phyloP scores from a whole-genome alignment of 2,113 vertebrate species.

The Pimephales promelas region DNA sequence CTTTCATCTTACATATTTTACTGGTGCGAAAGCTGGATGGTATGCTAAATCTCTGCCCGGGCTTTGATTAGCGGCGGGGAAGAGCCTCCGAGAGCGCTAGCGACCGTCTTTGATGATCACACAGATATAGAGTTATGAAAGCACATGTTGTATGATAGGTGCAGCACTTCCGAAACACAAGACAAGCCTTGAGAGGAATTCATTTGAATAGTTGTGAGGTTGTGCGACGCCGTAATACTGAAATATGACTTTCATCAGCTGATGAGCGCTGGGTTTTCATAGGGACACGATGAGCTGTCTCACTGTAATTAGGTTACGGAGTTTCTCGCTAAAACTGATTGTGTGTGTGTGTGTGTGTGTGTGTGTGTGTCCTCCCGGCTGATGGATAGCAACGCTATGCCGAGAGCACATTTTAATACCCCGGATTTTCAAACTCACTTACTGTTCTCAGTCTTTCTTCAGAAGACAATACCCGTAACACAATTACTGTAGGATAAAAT shows the following conservation, averaged over 20 bases:
- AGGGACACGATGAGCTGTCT: constrained; percentile 36
- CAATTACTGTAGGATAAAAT: constrained; percentile 43
- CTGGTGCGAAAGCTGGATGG: not conserved
- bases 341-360: constrained; percentile 16
- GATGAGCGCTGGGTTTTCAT: constrained; percentile 26
- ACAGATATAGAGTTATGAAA: not conserved
- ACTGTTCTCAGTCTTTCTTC: constrained; percentile 45
- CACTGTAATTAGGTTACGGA: constrained; percentile 36
- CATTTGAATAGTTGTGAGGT: constrained; percentile 29
- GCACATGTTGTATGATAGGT: constrained; percentile 2
- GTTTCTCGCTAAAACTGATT: constrained; percentile 39
- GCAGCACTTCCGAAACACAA: not conserved
- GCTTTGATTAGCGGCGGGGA: not conserved
- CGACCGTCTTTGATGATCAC: constrained; percentile 16
- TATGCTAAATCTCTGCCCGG: not conserved
- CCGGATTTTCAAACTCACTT: constrained; percentile 42
- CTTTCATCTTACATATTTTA: constrained; percentile 4
- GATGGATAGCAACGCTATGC: constrained; percentile 42
- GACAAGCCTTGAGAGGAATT: constrained; percentile 29
- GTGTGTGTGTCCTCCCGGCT: constrained; percentile 7
- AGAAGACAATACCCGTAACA: constrained; percentile 44
- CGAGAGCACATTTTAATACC: constrained; percentile 46
- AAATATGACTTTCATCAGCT: constrained; percentile 44
- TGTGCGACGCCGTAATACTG: constrained; percentile 28
- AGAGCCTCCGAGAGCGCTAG: not conserved